Evolutionary conservation across 2,888 invertebrate species (phyloP), one percentile per base, ranked within the genome.

Genomic region (Dolomedes plantarius): DNA sequence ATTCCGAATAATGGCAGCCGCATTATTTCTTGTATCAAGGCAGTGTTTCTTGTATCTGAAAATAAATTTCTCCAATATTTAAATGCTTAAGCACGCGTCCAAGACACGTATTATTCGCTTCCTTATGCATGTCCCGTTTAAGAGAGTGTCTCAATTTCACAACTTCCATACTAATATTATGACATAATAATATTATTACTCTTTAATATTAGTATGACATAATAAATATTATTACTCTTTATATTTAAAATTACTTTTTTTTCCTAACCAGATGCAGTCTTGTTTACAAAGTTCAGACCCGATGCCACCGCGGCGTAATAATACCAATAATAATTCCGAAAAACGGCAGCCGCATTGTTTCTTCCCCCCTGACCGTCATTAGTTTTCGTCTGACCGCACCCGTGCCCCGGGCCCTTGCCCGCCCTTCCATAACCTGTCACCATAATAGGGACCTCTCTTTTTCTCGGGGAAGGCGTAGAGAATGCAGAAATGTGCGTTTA

Each of bases 391-490:
- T 72, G 46, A 41, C 75, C 82, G 75, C 82, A 76, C 82, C 82
- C 75, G 75, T 46, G 75, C 82, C 64, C 13, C 36, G 19, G 82
- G 82, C 64, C 31, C 31, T n/a, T 39, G n/a, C 75, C 69, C 64
- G 69, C 82, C 75, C 68, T 71, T 75, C 69, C 28, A 64, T 75
- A 75, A 75, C 82, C 82, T 82, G 82, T 82, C 82, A 82, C 75
- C 62, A 64, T 69, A 64, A 69, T 75, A 69, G 69, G 29, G 80
- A 76, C 75, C 56, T 56, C 5, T 56, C 64, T 74, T 50, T 13
- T n/a, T 32, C 13, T 41, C n/a, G 50, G 79, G 79, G 79, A 19
- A 28, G 23, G 23, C 23, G 23, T 23, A 23, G 13, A 56, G 23
- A 56, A 23, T 56, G 23, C 56, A 56, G 23, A 56, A 56, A 56